Evolutionary conservation across 2,797 vertebrate genomes (phyloP).

Genomic region (Lemur catta): DNA sequence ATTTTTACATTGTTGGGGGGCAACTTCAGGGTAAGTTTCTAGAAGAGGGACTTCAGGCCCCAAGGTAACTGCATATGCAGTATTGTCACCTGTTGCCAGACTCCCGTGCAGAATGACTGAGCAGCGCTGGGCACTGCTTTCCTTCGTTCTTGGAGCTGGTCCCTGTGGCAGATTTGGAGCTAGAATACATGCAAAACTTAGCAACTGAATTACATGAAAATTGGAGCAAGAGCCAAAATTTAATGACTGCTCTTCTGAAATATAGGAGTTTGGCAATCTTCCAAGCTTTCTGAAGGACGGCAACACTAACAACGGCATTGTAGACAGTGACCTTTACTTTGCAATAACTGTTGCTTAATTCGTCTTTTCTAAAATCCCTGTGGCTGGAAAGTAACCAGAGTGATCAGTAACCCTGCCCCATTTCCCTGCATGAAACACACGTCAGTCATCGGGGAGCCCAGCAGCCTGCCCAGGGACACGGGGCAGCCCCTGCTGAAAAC

Average conservation of each 20-base stretch:
- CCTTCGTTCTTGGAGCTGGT: not conserved
- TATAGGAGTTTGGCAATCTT: not conserved
- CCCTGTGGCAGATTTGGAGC: fast-evolving
- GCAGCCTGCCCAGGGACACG: not conserved
- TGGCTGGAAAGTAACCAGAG: not conserved
- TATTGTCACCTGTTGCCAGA: no score
- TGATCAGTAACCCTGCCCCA: not conserved
- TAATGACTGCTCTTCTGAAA: not conserved
- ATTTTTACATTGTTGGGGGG: no score
- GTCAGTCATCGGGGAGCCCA: not conserved
- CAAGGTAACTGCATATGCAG: fast-evolving
- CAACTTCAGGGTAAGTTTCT: not conserved
- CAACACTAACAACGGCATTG: fast-evolving
- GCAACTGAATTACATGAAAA: not conserved
- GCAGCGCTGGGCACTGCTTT: fast-evolving
- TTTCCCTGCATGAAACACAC: not conserved
- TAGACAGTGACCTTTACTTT: not conserved
- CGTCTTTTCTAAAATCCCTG: not conserved
- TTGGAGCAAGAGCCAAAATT: not conserved
- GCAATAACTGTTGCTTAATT: not conserved
- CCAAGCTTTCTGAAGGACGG: not conserved
- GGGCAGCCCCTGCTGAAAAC: no score
- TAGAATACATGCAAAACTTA: not conserved
- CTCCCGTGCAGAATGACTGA: fast-evolving
- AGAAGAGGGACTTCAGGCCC: not conserved